Evolutionary conservation across 2,888 invertebrate species (phyloP), one percentile per base, ranked within the genome.

Genomic region (Acanthosepion lycidas): DNA sequence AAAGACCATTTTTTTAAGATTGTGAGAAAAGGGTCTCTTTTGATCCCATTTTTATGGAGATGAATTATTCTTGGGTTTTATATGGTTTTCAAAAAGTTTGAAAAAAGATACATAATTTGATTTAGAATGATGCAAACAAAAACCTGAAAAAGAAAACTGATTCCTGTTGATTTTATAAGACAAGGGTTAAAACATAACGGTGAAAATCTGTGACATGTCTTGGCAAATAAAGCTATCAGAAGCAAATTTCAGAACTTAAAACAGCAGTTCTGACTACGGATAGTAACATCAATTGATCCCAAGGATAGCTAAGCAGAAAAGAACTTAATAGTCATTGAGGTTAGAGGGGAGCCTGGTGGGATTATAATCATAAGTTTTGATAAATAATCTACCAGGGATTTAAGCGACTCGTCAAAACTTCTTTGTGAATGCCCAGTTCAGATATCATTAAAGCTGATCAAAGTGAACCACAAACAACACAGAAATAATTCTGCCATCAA

Each of bases 201-300:
- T 78, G 20, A 78, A 78, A 78, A n/a, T 78, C n/a, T n/a, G 3
- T 3, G n/a, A n/a, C 15, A 78, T n/a, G 78, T 78, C n/a, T n/a
- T 78, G 78, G n/a, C 78, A 78, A 78, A n/a, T n/a, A 78, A n/a
- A 78, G n/a, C n/a, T 78, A 78, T 78, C 78, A 78, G n/a, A n/a
- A 78, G n/a, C 78, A 78, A n/a, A 78, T 78, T 78, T 78, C 15
- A n/a, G n/a, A 33, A 15, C 78, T 78, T n/a, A 78, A 78, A 78
- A 78, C n/a, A 78, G n/a, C n/a, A 78, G 78, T 78, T 78, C 78
- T 78, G 78, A n/a, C n/a, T n/a, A n/a, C 15, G n/a, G 78, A 78
- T 78, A 20, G 78, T n/a, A 78, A 78, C n/a, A 78, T 78, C 78
- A 9, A 78, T 78, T 78, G 78, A 78, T 78, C 78, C 78, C 15